These are phyloP conservation scores for Penaeus chinensis DNA, from an alignment of 1,140 invertebrate genomes.

Conservation along the genomic window DNA sequence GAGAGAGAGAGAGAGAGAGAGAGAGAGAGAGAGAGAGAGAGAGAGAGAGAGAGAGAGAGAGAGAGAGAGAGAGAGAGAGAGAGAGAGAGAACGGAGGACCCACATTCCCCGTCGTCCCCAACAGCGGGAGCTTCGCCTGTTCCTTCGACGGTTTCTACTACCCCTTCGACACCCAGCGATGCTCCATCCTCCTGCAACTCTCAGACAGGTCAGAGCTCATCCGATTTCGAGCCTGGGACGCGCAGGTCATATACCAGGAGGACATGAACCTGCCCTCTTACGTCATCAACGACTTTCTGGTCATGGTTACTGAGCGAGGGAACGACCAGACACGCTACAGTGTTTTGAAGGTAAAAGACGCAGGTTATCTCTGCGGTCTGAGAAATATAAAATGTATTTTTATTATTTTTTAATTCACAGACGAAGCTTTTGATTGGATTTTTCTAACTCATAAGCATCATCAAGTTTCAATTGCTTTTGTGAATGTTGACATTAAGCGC, in stretches of 20 bases:
- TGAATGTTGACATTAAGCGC: no score
- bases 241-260: slow-evolving; percentile 11
- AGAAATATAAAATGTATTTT: no score
- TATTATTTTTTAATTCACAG: no score
- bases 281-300: background rate
- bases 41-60: no score
- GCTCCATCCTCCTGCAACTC: slow-evolving; percentile 18
- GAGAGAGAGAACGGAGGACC: no score
- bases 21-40: no score
- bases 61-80: no score
- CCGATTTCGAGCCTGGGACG: background rate
- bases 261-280: background rate
- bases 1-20: no score
- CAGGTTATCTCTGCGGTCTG: no score
- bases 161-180: slow-evolving; percentile 15
- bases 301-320: background rate
- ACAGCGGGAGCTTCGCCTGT: slow-evolving; percentile 22
- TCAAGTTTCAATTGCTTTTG: no score
- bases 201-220: background rate
- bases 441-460: no score
- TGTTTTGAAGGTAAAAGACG: background rate
- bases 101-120: background rate
- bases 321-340: background rate
- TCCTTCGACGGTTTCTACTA: slow-evolving; percentile 24
- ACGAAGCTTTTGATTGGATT: no score